Conservation (phyloP, 2,888 invertebrate species). For the Hetaerina titia region DNA sequence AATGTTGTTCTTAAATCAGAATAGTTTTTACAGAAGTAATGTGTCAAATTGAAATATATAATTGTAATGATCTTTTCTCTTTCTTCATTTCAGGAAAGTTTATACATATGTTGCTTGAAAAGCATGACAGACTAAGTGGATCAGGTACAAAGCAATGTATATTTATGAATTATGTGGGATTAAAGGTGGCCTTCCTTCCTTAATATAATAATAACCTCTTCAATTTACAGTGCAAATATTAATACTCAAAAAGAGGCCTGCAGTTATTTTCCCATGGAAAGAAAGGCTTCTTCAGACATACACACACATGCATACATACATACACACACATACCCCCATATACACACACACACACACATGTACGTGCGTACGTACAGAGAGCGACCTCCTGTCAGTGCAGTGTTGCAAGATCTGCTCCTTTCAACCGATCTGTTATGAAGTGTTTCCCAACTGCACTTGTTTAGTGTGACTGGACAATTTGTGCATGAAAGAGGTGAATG, state of each 20-base stretch:
- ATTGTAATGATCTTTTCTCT: slow-evolving; percentile 62
- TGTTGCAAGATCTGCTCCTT: slow-evolving; percentile 65
- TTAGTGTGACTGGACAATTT: slow-evolving; percentile 44
- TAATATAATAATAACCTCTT: slow-evolving; percentile 38
- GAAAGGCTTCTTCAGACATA: not conserved
- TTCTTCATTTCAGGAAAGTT: slow-evolving; percentile 84
- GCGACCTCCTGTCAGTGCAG: slow-evolving; percentile 41
- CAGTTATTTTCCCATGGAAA: slow-evolving; percentile 65
- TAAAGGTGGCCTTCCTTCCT: slow-evolving; percentile 51
- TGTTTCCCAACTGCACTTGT: slow-evolving; percentile 35
- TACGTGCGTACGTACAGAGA: not conserved
- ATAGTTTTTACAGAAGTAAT: too few species aligned
- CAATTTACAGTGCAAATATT: slow-evolving; percentile 62
- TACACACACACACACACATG: not conserved
- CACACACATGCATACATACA: not conserved
- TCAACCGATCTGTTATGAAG: slow-evolving; percentile 27
- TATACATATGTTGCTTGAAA: slow-evolving; percentile 96
- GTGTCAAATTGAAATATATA: too few species aligned
- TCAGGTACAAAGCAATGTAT: slow-evolving; percentile 78
- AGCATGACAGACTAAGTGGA: slow-evolving; percentile 78
- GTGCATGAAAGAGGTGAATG: slow-evolving; percentile 7
- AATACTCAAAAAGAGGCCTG: slow-evolving; percentile 61
- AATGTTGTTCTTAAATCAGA: too few species aligned
- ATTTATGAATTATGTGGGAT: slow-evolving; percentile 47
- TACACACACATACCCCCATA: not conserved